phyloP scores from a whole-genome alignment of 2,888 invertebrate species.

The Elysia crispata region DNA sequence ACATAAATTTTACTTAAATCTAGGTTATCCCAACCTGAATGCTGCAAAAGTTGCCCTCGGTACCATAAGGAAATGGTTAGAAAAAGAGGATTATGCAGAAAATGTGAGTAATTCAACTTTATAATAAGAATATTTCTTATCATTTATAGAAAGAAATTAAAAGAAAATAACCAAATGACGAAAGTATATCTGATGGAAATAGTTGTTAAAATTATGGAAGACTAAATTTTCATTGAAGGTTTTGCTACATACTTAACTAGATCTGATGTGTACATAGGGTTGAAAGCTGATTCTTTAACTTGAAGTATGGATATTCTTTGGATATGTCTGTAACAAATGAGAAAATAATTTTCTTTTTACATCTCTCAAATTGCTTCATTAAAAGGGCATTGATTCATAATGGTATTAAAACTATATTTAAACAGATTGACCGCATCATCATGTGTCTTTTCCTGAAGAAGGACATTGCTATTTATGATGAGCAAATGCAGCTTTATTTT shows the following conservation, averaged over 20 bases:
- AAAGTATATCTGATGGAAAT: too few relatives aligned
- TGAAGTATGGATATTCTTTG: not conserved
- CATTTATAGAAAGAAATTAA: too few relatives aligned
- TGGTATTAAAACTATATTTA: constrained; percentile 49
- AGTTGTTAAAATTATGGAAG: too few relatives aligned
- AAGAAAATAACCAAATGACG: too few relatives aligned
- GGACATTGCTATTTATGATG: constrained; percentile 86
- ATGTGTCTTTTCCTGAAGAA: constrained; percentile 87
- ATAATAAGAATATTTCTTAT: too few relatives aligned
- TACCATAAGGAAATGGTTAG: constrained; percentile 83
- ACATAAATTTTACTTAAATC: constrained; percentile 11
- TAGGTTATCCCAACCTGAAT: constrained; percentile 86
- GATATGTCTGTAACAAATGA: not conserved
- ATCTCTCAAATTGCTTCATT: not conserved
- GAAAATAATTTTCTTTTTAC: not conserved
- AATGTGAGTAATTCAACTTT: constrained; percentile 51
- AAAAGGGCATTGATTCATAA: not conserved
- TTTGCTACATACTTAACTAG: too few relatives aligned
- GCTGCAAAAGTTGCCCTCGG: constrained; percentile 87
- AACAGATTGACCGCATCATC: constrained; percentile 85
- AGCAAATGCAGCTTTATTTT: constrained; percentile 85
- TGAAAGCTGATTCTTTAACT: too few relatives aligned
- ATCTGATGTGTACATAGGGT: too few relatives aligned
- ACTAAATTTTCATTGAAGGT: too few relatives aligned
- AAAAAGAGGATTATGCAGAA: constrained; percentile 70